Conservation (phyloP, 2,888 invertebrate species). For the Omphaloscelis lunosa region DNA sequence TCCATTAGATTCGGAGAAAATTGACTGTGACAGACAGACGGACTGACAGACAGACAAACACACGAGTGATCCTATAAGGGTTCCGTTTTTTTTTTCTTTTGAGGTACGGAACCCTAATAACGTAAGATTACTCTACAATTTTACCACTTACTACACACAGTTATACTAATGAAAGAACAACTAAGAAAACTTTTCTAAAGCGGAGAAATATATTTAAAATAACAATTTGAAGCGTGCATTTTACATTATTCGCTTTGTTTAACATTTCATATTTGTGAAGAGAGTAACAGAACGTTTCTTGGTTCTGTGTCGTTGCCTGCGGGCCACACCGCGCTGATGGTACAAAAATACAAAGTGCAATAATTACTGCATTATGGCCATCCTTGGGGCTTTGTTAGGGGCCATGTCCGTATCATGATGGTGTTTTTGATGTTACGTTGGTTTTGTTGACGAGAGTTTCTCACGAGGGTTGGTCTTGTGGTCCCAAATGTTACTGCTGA, state of each 20-base stretch:
- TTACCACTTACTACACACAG: background rate
- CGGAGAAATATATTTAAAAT: constrained; percentile 33
- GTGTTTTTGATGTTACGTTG: constrained; percentile 15
- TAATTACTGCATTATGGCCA: constrained; percentile 54
- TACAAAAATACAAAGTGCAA: constrained; percentile 61
- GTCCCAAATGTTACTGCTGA: too few species aligned
- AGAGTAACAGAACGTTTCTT: constrained; percentile 27
- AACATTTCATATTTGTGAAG: constrained; percentile 55
- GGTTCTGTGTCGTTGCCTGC: constrained; percentile 42
- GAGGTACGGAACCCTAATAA: too few species aligned
- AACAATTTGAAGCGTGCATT: constrained; percentile 47
- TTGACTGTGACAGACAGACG: too few species aligned
- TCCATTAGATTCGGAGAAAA: too few species aligned
- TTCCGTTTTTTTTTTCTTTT: too few species aligned
- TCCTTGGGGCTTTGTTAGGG: constrained; percentile 41
- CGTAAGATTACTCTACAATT: background rate
- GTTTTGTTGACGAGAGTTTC: background rate
- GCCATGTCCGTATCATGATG: background rate
- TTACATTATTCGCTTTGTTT: constrained; percentile 51
- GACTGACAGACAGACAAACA: too few species aligned
- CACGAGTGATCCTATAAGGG: too few species aligned
- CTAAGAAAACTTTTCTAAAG: constrained; percentile 33
- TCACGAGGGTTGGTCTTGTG: too few species aligned
- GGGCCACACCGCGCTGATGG: constrained; percentile 29
- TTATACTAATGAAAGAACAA: constrained; percentile 45